Base-by-base conservation (phyloP, 2,888 invertebrate species). In the Heteromyza rotundicornis region DNA sequence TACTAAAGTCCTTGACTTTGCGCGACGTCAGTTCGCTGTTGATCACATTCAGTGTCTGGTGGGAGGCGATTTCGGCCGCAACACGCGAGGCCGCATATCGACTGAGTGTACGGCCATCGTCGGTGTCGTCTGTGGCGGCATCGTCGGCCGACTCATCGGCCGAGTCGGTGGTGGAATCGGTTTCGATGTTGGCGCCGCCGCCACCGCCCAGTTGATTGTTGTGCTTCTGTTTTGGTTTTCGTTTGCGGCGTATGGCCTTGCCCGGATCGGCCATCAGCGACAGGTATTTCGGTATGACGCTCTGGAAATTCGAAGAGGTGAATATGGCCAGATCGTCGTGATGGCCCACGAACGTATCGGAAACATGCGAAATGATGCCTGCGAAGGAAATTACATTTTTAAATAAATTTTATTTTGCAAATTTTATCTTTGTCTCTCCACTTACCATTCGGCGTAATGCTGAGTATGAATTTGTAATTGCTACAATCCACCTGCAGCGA, bases 271-370 rank as follows among this genome's bases (percentile, higher is more conserved):
- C 81, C 32, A 82, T 80, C 20, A 82, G 63, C 1, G 80, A 80
- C 2, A 82, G 70, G 68, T 82, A 82, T 59, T 77, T 80, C 14
- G 82, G 82, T 70, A 82, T 80, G 14, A 76, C 63, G 24, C 73
- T 71, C 53, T 77, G 75, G 62, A 82, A 82, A 52, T 80, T 75
- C 22, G 73, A 75, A 12, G 76, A 79, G 63, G 78, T 80, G 47
- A 82, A 82, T 63, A 82, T 71, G 49, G 82, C 78, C 19, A 82
- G 63, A 63, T 82, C 82, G 57, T 82, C 82, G 51, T 78, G 78
- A 62, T 78, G 75, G 1, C 82, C 83, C 8, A 80, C 75, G 67
- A 70, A 82, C 2, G 79, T 78, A 22, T 82, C 78, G 2, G 83
- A 82, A 2, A 82, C 72, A 53, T 79, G 80, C 57, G 80, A 80